Evolutionary conservation across 2,797 vertebrate genomes (phyloP).

Genomic region (Peromyscus aztecus): DNA sequence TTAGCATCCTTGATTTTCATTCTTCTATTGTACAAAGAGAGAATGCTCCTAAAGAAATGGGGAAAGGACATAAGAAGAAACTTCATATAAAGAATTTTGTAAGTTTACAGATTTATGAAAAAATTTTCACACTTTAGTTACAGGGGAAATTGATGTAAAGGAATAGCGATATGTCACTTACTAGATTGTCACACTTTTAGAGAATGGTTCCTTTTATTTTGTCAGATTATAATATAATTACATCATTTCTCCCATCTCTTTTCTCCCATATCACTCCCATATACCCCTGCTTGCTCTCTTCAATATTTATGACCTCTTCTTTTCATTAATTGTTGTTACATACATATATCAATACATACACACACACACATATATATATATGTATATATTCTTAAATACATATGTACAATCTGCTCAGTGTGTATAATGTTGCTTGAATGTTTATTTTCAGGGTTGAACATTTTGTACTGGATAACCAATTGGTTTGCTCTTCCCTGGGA

Average conservation of each 20-base stretch:
- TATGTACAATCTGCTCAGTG: too few relatives aligned
- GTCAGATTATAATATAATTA: neutral
- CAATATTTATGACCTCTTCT: neutral
- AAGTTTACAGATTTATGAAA: neutral
- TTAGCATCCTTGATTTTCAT: neutral
- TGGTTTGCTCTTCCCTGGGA: neutral
- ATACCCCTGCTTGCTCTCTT: neutral
- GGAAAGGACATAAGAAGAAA: neutral
- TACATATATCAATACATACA: too few relatives aligned
- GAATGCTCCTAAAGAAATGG: neutral
- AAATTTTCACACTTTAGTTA: neutral
- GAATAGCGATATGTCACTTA: neutral
- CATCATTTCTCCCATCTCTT: neutral
- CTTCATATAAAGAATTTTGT: neutral
- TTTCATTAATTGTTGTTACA: neutral
- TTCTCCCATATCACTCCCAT: neutral
- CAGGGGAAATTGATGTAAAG: neutral
- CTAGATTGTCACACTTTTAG: neutral
- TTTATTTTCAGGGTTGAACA: neutral
- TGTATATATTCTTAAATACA: too few relatives aligned
- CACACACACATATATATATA: too few relatives aligned
- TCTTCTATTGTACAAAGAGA: neutral
- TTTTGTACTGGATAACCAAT: neutral
- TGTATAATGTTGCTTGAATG: neutral
- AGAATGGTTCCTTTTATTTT: neutral